Evolutionary conservation across 2,797 vertebrate species (phyloP).

Genomic region (Momotus momota): DNA sequence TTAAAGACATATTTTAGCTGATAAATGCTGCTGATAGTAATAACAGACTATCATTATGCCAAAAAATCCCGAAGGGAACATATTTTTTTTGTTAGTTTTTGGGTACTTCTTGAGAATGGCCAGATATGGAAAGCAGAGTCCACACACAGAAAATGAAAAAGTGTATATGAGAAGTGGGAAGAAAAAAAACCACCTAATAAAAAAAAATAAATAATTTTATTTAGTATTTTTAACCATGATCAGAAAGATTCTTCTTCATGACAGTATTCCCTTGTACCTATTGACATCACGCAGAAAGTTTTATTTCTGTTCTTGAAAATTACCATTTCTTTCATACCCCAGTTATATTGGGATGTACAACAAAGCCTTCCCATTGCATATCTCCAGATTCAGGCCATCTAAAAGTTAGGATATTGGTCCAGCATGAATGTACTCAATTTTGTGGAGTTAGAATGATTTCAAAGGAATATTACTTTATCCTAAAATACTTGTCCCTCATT

Average conservation of each 20-base stretch:
- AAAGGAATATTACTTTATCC: not conserved
- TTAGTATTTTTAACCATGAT: not conserved
- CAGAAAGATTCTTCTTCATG: not conserved
- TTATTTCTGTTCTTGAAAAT: not conserved
- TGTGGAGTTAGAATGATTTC: not conserved
- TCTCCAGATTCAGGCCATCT: not conserved
- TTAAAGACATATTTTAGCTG: not conserved
- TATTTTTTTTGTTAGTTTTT: not conserved
- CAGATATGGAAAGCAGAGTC: not conserved
- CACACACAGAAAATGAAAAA: not conserved
- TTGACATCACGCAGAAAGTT: not conserved
- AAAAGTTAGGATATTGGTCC: not conserved
- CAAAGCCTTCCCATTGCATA: not conserved
- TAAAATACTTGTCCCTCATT: not conserved
- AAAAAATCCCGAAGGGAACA: not conserved
- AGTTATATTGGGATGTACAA: not conserved
- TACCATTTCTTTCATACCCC: not conserved
- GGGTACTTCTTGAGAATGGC: not conserved
- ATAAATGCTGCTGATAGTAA: not conserved
- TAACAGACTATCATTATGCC: not conserved
- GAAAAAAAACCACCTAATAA: not conserved
- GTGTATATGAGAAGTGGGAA: not conserved
- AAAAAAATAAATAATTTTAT: not conserved
- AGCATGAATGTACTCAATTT: not conserved
- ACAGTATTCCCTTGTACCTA: not conserved